Evolutionary conservation across 2,113 vertebrate genomes (phyloP).

Genomic region (Melanocharis versteri): DNA sequence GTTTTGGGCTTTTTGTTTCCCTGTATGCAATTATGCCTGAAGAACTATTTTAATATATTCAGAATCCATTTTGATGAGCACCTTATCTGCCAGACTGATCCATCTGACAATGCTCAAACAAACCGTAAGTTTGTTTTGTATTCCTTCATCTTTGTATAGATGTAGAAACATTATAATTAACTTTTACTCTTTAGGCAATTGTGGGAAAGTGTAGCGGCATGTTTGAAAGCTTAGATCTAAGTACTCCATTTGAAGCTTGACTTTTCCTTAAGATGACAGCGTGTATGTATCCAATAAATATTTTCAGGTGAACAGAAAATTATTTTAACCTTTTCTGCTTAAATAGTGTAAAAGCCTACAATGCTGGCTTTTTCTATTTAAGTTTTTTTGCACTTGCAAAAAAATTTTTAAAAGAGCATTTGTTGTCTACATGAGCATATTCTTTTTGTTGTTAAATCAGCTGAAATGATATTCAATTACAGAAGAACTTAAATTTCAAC

Average conservation of each 20-base stretch:
- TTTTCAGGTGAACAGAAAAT: background rate
- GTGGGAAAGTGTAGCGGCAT: background rate
- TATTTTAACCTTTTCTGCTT: background rate
- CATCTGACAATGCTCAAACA: background rate
- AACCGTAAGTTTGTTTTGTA: background rate
- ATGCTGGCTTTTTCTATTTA: background rate
- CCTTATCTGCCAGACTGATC: background rate
- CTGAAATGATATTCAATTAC: background rate
- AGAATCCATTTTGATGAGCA: background rate
- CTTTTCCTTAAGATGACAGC: background rate
- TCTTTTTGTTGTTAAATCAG: background rate
- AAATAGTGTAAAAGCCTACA: background rate
- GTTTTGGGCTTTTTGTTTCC: background rate
- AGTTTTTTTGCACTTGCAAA: background rate
- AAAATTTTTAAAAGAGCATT: background rate
- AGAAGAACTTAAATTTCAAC: background rate
- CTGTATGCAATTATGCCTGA: background rate
- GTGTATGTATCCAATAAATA: background rate
- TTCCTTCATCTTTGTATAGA: background rate
- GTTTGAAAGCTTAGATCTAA: background rate
- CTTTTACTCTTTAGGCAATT: fast-evolving
- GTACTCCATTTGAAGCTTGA: background rate
- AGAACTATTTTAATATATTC: background rate
- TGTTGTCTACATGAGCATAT: background rate
- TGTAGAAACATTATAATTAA: background rate